Evolutionary conservation across 2,113 vertebrate genomes (phyloP).

Genomic region (Alouatta palliata): DNA sequence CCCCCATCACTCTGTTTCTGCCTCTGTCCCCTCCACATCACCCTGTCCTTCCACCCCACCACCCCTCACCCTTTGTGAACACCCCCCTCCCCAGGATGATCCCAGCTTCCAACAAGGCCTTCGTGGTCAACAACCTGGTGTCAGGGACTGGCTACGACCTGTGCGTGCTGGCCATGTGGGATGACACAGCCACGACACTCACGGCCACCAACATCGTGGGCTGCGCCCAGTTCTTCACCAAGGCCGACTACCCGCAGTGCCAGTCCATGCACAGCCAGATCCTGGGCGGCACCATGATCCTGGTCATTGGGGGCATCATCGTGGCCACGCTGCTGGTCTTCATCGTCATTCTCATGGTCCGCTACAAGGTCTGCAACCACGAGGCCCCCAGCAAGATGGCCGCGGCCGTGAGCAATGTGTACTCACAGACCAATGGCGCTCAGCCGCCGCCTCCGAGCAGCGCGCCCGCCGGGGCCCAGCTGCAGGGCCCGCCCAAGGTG

Average conservation of each 20-base stretch:
- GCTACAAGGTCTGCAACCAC: conserved; percentile 94
- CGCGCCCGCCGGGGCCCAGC: conserved; percentile 83
- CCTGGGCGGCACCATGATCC: conserved; percentile 97
- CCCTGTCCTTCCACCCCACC: background rate
- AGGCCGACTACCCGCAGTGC: conserved; percentile 94
- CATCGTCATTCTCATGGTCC: conserved; percentile 97
- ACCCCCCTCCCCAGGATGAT: conserved; percentile 90
- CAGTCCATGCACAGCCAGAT: conserved; percentile 95
- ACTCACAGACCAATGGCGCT: conserved; percentile 94
- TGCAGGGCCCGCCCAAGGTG: conserved; percentile 90
- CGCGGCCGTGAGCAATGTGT: conserved; percentile 90
- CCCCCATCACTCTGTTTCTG: background rate
- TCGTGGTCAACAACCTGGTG: conserved; percentile 96
- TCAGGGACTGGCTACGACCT: conserved; percentile 96
- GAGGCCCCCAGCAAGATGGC: conserved; percentile 88
- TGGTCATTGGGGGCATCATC: conserved; percentile 96
- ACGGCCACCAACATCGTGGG: conserved; percentile 98
- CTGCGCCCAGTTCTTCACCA: conserved; percentile 95
- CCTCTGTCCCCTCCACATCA: background rate
- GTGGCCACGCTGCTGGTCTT: conserved; percentile 97
- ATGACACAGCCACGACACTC: conserved; percentile 95
- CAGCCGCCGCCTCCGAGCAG: conserved; percentile 42
- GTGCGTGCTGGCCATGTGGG: conserved; percentile 98
- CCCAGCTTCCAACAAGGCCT: conserved; percentile 94
- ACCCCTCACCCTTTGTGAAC: background rate